Evolutionary conservation across 37 sponge, comb jelly and placozoan species (phyloP).

Genomic region (Hexactinellida sp.): DNA sequence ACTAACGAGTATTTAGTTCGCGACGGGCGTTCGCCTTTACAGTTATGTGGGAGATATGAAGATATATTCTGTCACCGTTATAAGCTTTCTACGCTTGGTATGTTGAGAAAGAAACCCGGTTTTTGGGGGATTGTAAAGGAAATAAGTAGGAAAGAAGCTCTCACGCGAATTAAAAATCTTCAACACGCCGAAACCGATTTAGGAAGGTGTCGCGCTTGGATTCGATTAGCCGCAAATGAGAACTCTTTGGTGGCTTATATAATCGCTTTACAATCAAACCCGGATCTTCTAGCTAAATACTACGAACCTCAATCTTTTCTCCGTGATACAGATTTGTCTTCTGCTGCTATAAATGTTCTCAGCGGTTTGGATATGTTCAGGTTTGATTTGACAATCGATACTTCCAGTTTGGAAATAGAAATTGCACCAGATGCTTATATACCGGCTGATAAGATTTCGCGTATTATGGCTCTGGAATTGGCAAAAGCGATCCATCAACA

Average conservation of each 20-base stretch:
- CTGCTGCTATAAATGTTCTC: neutral
- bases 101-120: neutral
- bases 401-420: neutral
- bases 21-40: neutral
- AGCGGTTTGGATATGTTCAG: neutral
- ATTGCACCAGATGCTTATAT: neutral
- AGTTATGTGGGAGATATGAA: neutral
- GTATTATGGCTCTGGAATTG: neutral
- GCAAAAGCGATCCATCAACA: neutral
- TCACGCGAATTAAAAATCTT: slow-evolving; percentile 22
- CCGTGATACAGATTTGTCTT: slow-evolving; percentile 16
- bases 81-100: neutral
- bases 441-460: neutral
- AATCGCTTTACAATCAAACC: slow-evolving; percentile 13
- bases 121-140: slow-evolving; percentile 4
- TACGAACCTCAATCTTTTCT: slow-evolving; percentile 66
- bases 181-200: slow-evolving; percentile 61
- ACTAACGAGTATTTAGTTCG: neutral
- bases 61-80: neutral
- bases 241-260: slow-evolving; percentile 84
- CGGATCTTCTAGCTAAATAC: slow-evolving; percentile 25
- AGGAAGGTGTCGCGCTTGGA: slow-evolving; percentile 72
- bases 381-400: neutral
- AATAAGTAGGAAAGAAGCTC: neutral
- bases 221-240: slow-evolving; percentile 77